Conservation (phyloP, 1,140 invertebrate species). For the Cherax quadricarinatus region DNA sequence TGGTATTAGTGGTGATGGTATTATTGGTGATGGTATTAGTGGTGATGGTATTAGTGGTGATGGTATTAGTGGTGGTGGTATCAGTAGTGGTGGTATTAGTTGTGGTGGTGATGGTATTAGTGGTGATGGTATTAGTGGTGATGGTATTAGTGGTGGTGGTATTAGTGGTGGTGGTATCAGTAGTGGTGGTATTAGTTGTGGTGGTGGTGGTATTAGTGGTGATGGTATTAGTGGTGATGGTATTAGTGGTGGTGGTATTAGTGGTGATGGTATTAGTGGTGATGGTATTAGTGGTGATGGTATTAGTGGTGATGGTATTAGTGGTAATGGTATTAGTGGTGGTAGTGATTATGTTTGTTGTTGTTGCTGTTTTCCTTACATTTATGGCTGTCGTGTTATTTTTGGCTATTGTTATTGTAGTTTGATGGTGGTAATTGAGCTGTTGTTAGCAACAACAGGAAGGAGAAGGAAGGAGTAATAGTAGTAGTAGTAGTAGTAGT, state of each 20-base stretch:
- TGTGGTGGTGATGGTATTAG: too few relatives aligned
- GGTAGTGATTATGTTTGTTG: neutral
- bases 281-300: neutral
- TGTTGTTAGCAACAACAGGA: too few relatives aligned
- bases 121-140: neutral
- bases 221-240: neutral
- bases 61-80: neutral
- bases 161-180: too few relatives aligned
- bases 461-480: too few relatives aligned
- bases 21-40: too few relatives aligned
- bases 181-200: too few relatives aligned
- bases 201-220: too few relatives aligned
- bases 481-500: too few relatives aligned
- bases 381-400: neutral
- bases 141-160: neutral
- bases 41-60: too few relatives aligned
- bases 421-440: neutral
- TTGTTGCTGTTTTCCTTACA: neutral
- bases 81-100: neutral
- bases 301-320: too few relatives aligned
- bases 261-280: neutral
- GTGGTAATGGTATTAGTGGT: neutral
- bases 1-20: neutral
- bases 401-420: neutral
- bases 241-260: neutral